Base-by-base conservation (phyloP, 2,113 vertebrate genomes). In the Phocoena phocoena region DNA sequence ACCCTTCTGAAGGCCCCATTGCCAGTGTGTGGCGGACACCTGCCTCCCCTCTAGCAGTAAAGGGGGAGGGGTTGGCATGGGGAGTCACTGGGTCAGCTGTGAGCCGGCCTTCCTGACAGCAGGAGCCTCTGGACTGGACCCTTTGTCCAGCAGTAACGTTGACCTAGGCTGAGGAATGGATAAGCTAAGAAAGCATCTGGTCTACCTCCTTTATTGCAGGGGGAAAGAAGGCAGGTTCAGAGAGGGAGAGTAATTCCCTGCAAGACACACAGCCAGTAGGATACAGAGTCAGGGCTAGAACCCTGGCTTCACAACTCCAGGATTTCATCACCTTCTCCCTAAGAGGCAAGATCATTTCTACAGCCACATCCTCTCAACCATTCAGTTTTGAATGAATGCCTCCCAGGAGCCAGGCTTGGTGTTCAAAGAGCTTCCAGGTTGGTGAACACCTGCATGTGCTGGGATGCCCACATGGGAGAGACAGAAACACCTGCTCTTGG, bases 31-130 rank as follows among this genome's bases (percentile, higher is more conserved):
- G 31, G 55, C 26, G 17, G 31, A 17, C 0, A 0, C 58, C 36
- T 13, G 25, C n/a, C 65, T 33, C 36, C 25, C 25, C 2, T 76
- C 7, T 2, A 36, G 21, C 2, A 3, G 41, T n/a, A 70, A 36
- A 11, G 21, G 31, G 26, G 36, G 14, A 1, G 1, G 36, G 70
- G 10, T n/a, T 60, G 26, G 65, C 33, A 0, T 14, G 1, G 5
- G 60, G 23, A 65, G 13, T 28, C 58, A 9, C 81, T 47, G 11
- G 55, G n/a, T 28, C 74, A 77, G 31, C 38, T 2, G 5, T 47
- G 53, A 58, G 67, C 31, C 0, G 6, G 20, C 21, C 36, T 63
- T 8, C 31, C n/a, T 31, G 60, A 10, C 33, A 55, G 41, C 2
- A 53, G 80, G 47, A 28, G 38, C 36, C 0, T 0, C 25, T 80